Evolutionary conservation across 2,113 vertebrate genomes (phyloP).

Genomic region (Oceanites oceanicus): DNA sequence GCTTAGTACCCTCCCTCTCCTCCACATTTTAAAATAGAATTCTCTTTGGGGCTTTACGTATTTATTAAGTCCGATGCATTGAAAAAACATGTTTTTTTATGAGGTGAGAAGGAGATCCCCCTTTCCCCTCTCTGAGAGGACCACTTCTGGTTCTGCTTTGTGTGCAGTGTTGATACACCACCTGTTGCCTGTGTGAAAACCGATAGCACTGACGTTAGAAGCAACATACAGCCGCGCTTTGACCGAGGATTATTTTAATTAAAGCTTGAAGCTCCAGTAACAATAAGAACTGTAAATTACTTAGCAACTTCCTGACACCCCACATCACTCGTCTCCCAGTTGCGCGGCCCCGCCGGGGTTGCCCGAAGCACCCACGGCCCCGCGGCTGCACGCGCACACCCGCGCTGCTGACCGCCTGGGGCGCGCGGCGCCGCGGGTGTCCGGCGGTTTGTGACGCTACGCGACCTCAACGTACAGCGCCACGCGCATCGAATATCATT

Average conservation of each 20-base stretch:
- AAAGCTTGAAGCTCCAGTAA: background rate
- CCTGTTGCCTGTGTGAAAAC: background rate
- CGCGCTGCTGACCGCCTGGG: accelerated
- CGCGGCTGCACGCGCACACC: accelerated
- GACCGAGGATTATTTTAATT: background rate
- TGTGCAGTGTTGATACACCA: background rate
- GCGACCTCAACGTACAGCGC: too few relatives aligned
- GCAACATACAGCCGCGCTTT: background rate
- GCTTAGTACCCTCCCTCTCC: background rate
- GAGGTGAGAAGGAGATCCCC: background rate
- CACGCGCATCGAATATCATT: background rate
- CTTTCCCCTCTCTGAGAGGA: background rate
- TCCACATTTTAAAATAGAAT: background rate
- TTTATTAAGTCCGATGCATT: background rate
- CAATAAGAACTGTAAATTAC: background rate
- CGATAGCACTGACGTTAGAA: accelerated
- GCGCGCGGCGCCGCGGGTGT: too few relatives aligned
- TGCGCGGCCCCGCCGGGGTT: accelerated
- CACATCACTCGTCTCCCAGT: background rate
- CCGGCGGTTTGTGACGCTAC: too few relatives aligned
- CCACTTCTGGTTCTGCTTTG: background rate
- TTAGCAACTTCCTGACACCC: background rate
- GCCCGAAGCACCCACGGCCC: background rate
- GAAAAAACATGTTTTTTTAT: accelerated
- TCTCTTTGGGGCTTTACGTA: background rate